Conservation (phyloP, 92 coral and sea anemone species). For the Palythoa heliodiscus region DNA sequence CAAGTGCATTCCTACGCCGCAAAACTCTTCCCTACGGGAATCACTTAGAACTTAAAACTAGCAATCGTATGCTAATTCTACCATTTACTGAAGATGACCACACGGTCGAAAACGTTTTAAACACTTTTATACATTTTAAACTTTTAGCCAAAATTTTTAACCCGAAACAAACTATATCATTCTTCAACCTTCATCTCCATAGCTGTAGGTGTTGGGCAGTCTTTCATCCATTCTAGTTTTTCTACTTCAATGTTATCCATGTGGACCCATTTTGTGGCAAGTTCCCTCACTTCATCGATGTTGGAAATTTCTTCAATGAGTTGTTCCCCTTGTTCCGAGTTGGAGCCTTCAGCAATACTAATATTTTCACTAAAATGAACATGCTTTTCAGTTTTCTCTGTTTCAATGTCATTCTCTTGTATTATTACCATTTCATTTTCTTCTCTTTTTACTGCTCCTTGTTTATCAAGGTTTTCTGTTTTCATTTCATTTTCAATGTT, state of each 20-base stretch:
- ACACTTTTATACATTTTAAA: too few species aligned
- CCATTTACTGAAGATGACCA: too few species aligned
- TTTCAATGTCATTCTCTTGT: constrained; percentile 8
- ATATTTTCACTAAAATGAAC: constrained; percentile 51
- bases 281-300: constrained; percentile 47
- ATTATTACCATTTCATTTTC: constrained; percentile 5
- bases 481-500: neutral
- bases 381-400: constrained; percentile 21
- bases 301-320: neutral
- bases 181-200: constrained; percentile 68
- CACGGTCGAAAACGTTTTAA: too few species aligned
- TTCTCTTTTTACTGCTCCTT: constrained; percentile 1
- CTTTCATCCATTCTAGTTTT: constrained; percentile 96
- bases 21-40: too few species aligned
- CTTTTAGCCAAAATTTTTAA: too few species aligned
- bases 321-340: neutral
- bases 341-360: constrained; percentile 13
- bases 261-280: constrained; percentile 82
- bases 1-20: too few species aligned
- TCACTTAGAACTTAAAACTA: too few species aligned
- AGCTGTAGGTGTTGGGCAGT: constrained; percentile 82
- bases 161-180: too few species aligned
- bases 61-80: too few species aligned
- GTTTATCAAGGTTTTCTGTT: neutral
- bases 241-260: constrained; percentile 87